Evolutionary conservation across 2,888 invertebrate species (phyloP).

Genomic region (Altica lythri): DNA sequence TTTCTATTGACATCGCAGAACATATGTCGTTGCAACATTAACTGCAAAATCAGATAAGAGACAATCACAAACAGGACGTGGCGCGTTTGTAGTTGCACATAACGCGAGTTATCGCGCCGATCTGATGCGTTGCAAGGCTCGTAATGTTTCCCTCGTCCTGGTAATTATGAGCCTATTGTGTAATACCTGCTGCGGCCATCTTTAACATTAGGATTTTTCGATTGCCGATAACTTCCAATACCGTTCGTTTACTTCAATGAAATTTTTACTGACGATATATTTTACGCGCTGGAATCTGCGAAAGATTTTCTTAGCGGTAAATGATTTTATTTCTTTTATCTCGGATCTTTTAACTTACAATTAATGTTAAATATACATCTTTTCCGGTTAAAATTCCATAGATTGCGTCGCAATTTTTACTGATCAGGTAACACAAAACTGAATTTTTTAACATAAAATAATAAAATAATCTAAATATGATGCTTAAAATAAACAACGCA

Average conservation of each 20-base stretch:
- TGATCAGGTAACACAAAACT: too few relatives aligned
- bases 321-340: neutral
- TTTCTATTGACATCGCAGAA: conserved; percentile 38
- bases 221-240: conserved; percentile 45
- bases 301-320: neutral
- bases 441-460: too few relatives aligned
- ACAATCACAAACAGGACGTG: conserved; percentile 26
- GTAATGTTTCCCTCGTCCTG: conserved; percentile 52
- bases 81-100: conserved; percentile 45
- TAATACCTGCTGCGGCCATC: conserved; percentile 48
- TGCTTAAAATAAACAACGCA: too few relatives aligned
- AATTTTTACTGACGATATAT: conserved; percentile 2
- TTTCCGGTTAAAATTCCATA: too few relatives aligned
- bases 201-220: conserved; percentile 45
- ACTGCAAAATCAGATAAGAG: conserved; percentile 41
- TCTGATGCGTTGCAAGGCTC: conserved; percentile 47
- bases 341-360: too few relatives aligned
- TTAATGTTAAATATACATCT: too few relatives aligned
- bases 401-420: too few relatives aligned
- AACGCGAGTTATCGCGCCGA: conserved; percentile 42
- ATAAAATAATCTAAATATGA: too few relatives aligned
- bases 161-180: conserved; percentile 54
- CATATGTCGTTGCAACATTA: conserved; percentile 42
- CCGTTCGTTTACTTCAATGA: conserved; percentile 39
- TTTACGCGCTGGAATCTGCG: conserved; percentile 2